Conservation (phyloP, 2,888 invertebrate species). For the Holacanthella duospinosa region DNA sequence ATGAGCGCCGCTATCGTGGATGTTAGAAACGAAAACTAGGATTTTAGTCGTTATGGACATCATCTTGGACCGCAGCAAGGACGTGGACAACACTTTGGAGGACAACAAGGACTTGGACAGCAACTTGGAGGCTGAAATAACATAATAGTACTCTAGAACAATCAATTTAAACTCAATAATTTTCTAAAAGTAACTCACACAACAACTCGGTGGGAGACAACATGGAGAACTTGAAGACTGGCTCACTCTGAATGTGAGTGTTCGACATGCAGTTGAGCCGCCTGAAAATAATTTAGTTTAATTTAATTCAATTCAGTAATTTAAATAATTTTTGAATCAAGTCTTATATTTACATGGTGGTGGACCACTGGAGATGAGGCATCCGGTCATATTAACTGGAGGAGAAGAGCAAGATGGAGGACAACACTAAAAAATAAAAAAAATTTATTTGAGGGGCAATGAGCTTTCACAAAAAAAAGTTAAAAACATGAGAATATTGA, state of each 20-base stretch:
- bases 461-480: neutral
- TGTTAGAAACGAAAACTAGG: too few species aligned
- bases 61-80: neutral
- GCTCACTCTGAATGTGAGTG: neutral
- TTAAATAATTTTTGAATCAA: neutral
- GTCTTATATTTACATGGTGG: neutral
- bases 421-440: neutral
- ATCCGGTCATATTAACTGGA: neutral
- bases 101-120: neutral
- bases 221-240: neutral
- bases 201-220: neutral
- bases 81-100: neutral
- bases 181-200: too few species aligned
- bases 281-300: neutral
- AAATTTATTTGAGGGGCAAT: neutral
- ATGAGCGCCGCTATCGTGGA: too few species aligned
- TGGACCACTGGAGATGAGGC: neutral
- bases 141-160: neutral
- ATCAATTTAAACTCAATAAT: neutral
- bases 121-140: neutral
- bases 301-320: neutral
- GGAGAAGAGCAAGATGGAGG: neutral
- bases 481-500: neutral
- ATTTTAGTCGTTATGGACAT: too few species aligned
- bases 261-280: neutral